A percentile compares a stretch with the other conserved stretches of the same genome.
Evolutionary conservation across 2,888 invertebrate genomes (phyloP).

Genomic region (Athalia circularis): DNA sequence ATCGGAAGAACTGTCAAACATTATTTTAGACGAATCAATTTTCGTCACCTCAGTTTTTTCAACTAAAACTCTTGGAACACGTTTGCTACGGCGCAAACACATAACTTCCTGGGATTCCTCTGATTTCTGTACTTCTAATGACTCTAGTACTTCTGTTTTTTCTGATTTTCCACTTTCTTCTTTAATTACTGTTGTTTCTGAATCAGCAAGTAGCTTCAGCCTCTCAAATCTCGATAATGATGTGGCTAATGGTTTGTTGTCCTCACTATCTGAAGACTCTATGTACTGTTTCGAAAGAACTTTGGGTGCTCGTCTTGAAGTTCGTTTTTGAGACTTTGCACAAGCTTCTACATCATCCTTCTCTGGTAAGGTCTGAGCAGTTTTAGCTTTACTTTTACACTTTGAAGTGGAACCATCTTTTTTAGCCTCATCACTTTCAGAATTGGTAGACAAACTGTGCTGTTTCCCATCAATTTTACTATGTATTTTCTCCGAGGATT

Average conservation of each 20-base stretch:
- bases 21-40: conserved; percentile 60
- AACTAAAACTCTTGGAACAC: conserved; percentile 60
- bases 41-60: conserved; percentile 67
- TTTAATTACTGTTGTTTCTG: conserved; percentile 8
- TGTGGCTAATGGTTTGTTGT: conserved; percentile 57
- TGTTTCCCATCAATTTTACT: conserved; percentile 21
- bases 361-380: conserved; percentile 41
- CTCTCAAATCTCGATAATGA: conserved; percentile 22
- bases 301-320: conserved; percentile 38
- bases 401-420: conserved; percentile 12
- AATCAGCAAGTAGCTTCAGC: conserved; percentile 3
- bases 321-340: conserved; percentile 40
- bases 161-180: conserved; percentile 10
- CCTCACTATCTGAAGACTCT: conserved; percentile 63
- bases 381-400: conserved; percentile 1
- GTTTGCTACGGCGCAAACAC: conserved; percentile 58
- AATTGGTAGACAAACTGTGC: not conserved
- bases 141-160: conserved; percentile 19
- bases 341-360: conserved; percentile 44
- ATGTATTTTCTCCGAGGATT: not conserved
- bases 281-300: conserved; percentile 19
- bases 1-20: conserved; percentile 68
- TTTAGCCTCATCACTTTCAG: conserved; percentile 12
- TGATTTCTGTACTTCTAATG: conserved; percentile 38
- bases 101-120: conserved; percentile 51